Evolutionary conservation across 2,888 invertebrate species (phyloP).

Genomic region (Tipula lateralis): DNA sequence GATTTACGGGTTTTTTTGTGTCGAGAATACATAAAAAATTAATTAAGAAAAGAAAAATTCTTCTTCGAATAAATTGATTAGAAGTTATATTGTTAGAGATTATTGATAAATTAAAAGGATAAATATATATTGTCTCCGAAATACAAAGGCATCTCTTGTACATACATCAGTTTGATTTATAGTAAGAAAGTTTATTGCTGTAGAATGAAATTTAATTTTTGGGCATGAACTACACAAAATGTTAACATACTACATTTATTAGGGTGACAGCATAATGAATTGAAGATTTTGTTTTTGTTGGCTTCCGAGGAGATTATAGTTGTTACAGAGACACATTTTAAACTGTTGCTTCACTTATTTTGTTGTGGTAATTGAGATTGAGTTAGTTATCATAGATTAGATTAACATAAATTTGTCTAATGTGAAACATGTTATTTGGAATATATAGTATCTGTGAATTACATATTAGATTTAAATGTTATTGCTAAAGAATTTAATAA

Average conservation of each 20-base stretch:
- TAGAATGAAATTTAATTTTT: neutral
- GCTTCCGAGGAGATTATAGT: neutral
- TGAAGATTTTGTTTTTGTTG: neutral
- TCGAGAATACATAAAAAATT: neutral
- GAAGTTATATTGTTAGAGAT: neutral
- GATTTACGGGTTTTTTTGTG: neutral
- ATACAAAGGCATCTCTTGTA: neutral
- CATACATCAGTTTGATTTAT: neutral
- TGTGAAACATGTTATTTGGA: neutral
- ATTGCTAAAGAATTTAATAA: too few species aligned
- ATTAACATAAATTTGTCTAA: neutral
- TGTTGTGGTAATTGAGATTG: neutral
- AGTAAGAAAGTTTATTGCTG: neutral
- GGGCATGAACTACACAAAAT: neutral
- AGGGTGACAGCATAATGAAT: neutral
- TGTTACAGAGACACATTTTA: neutral
- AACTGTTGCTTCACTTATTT: neutral
- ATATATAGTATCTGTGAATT: too few species aligned
- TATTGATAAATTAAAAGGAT: neutral
- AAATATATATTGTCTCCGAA: neutral
- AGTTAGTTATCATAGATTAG: neutral
- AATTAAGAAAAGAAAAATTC: neutral
- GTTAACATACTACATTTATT: slow-evolving; percentile 1
- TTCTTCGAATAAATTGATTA: neutral
- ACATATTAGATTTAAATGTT: too few species aligned